Evolutionary conservation across 35 echinoderm and acorn worm genomes (phyloP), one percentile per base, ranked within the genome.

Genomic region (Acanthaster planci): DNA sequence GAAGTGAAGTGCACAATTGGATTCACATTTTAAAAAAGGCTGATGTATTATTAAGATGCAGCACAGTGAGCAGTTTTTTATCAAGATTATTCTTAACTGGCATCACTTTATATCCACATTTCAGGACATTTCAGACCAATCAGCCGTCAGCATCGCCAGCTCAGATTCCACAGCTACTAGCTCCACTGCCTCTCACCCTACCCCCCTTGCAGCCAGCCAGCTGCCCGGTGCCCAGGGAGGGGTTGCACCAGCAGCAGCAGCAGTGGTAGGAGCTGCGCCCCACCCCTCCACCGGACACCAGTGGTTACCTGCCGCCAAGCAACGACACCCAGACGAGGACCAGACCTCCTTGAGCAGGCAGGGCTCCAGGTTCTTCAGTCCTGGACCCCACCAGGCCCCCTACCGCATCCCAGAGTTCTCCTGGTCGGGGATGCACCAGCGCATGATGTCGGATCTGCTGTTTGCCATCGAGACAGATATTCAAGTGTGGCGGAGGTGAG

Each of bases 401-500:
- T 99, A 99, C 18, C 92, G 96, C 52, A 99, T 99, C 36, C 96
- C 96, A 19, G 96, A 99, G 57, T 99, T 94, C 82, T 80, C 64
- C 32, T 99, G 96, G 96, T 99, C 96, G 52, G 82, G 88, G 44
- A 99, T 99, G 96, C 96, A 99, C 68, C 96, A 99, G 76, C 83
- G 96, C 52, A 93, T 99, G 91, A 99, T 99, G 96, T 99, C 96
- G 9, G 96, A 99, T 79, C 53, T 99, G 18, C 77, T 99, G 76
- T 99, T 99, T 94, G 91, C 96, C n/a, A 99, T 99, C 78, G 96
- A 99, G 78, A 99, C 96, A 38, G 96, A 99, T 85, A 90, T 99
- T 60, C 96, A 99, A 75, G 96, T 99, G 29, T 99, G 96, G 96
- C 93, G 96, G 75, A 99, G 96, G 96, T 99, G 30, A 27, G 95